These are phyloP conservation scores for Parazoanthus atlanticus DNA, from an alignment of 92 coral and sea anemone species.

Conservation along the genomic window DNA sequence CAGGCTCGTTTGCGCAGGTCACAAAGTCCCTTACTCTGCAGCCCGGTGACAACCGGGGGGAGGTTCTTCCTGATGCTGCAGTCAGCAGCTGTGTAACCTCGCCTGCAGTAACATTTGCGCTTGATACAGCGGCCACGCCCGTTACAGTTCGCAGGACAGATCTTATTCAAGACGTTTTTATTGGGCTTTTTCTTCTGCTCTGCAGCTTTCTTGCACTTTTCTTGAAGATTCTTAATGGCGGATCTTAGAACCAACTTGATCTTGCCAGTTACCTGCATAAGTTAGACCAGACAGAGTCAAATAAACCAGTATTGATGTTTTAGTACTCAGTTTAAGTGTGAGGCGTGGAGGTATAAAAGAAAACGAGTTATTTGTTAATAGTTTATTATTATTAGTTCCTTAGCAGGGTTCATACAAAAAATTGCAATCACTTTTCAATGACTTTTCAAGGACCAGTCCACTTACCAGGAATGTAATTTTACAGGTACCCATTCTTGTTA, in stretches of 20 bases:
- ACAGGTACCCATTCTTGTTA: too few species aligned
- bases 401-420: too few species aligned
- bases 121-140: conserved; percentile 72
- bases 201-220: conserved; percentile 71
- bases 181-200: conserved; percentile 63
- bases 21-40: conserved; percentile 85
- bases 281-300: not conserved
- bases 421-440: too few species aligned
- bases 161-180: conserved; percentile 47
- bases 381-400: too few species aligned
- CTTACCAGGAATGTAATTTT: too few species aligned
- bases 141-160: conserved; percentile 82
- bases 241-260: conserved; percentile 65
- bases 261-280: conserved; percentile 68
- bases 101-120: conserved; percentile 67
- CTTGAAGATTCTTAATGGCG: conserved; percentile 69
- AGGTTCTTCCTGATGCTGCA: conserved; percentile 66
- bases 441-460: too few species aligned
- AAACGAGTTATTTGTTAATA: too few species aligned
- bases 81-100: conserved; percentile 72
- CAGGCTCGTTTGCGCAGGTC: conserved; percentile 72
- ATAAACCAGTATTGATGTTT: too few species aligned
- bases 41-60: conserved; percentile 67
- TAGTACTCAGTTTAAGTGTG: too few species aligned
- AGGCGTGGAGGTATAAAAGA: too few species aligned